Evolutionary conservation across 2,113 vertebrate species (phyloP).

Genomic region (Ptyas mucosa): DNA sequence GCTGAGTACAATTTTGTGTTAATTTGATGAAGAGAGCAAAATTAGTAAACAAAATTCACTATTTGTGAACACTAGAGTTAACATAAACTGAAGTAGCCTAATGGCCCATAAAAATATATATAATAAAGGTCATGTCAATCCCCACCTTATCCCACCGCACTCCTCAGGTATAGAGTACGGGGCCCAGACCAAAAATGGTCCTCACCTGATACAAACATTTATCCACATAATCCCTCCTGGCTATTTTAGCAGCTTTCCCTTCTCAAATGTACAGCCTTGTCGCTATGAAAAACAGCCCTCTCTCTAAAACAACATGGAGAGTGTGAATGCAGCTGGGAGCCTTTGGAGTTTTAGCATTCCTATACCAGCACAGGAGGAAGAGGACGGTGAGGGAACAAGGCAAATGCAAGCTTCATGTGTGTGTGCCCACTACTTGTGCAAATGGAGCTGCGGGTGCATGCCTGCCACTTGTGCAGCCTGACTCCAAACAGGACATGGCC

Average conservation of each 20-base stretch:
- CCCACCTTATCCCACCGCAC: background rate
- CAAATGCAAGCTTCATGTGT: background rate
- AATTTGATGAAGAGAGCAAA: background rate
- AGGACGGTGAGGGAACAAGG: background rate
- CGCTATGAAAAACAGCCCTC: background rate
- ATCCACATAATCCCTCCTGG: background rate
- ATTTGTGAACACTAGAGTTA: background rate
- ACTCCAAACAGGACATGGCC: no score
- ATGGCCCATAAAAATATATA: background rate
- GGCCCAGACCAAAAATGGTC: background rate
- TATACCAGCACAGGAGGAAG: background rate
- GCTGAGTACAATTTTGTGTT: background rate
- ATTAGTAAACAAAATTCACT: background rate
- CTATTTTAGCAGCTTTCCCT: background rate
- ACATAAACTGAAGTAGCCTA: background rate
- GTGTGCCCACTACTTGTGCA: no score
- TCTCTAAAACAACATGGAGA: background rate
- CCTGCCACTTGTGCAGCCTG: no score
- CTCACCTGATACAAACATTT: background rate
- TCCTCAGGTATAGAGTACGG: background rate
- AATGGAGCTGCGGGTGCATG: no score
- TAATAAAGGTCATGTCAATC: background rate
- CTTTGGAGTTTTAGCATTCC: background rate
- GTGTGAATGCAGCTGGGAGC: background rate
- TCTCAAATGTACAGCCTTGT: background rate